phyloP scores from a whole-genome alignment of 2,113 vertebrate species.

The Emydocephalus ijimae region DNA sequence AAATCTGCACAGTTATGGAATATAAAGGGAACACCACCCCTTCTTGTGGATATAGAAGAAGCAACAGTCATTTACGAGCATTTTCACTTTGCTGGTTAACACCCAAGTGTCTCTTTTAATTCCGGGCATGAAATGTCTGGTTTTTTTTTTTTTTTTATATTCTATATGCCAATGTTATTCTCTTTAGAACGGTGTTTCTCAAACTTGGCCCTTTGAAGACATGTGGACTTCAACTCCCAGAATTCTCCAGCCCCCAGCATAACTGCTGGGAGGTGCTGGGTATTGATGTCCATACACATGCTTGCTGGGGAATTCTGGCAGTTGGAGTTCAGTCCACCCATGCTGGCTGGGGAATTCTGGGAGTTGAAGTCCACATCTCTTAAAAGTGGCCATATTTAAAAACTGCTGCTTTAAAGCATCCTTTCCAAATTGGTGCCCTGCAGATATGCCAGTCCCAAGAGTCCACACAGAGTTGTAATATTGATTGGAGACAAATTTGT shows the following conservation, averaged over 20 bases:
- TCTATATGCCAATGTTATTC: neutral
- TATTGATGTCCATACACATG: no score
- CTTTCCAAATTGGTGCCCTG: neutral
- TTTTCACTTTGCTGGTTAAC: slow-evolving; percentile 1
- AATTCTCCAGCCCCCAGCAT: neutral
- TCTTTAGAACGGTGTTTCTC: neutral
- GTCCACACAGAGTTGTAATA: neutral
- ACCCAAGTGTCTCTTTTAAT: neutral
- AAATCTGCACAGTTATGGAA: no score
- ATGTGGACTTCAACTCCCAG: neutral
- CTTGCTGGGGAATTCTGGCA: neutral
- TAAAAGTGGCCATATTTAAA: neutral
- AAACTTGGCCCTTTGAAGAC: neutral
- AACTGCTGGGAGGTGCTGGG: no score
- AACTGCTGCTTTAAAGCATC: neutral
- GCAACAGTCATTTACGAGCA: no score
- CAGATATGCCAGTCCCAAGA: neutral
- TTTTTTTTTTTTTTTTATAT: neutral
- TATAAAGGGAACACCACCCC: neutral
- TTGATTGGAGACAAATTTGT: neutral
- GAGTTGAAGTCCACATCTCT: neutral
- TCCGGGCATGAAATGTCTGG: neutral
- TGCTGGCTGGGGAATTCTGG: neutral
- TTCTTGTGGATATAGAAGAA: neutral
- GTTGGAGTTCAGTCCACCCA: no score